A percentile compares a stretch with the other conserved stretches of the same genome.
Conservation (phyloP, 2,888 invertebrate species). For the Chymomyza amoena region DNA sequence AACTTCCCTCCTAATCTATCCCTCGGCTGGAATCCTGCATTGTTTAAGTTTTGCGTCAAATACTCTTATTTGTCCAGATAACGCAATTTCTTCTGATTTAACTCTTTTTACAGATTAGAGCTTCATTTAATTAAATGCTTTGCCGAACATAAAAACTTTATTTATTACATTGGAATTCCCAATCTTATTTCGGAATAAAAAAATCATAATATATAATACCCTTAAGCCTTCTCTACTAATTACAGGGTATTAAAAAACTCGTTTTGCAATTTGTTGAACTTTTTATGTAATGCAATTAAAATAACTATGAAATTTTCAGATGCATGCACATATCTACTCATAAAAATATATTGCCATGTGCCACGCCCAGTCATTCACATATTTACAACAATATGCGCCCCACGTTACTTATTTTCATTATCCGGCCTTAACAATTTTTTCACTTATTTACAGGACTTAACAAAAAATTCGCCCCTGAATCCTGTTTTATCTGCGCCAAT, state of each 20-base stretch:
- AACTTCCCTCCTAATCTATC: no score
- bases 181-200: no score
- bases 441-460: slow-evolving; percentile 40
- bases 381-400: neutral
- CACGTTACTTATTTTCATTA: slow-evolving; percentile 51
- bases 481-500: slow-evolving; percentile 60
- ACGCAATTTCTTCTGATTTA: no score
- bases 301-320: slow-evolving; percentile 30
- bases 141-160: no score
- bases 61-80: no score
- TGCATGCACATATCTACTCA: neutral
- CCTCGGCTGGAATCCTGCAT: no score
- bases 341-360: neutral
- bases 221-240: no score
- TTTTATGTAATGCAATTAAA: slow-evolving; percentile 33
- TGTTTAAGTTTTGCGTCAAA: no score
- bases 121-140: no score
- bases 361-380: neutral
- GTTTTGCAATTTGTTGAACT: neutral
- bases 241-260: neutral
- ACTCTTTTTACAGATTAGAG: no score
- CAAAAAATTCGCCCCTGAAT: slow-evolving; percentile 22
- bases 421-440: slow-evolving; percentile 52
- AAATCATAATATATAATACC: no score
- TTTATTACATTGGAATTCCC: no score